Conservation (phyloP, 2,113 vertebrate species). For the Oryctolagus cuniculus region mOryCun1.1 NC_091432.1:25109501-25110000, state of each 20-base stretch:
- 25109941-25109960: neutral
- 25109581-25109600: neutral
- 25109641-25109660: neutral
- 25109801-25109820: conserved; percentile 32
- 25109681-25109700: neutral
- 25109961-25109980: too few relatives aligned
- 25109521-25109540: neutral
- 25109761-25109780: neutral
- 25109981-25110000: too few relatives aligned
- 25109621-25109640: neutral
- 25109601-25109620: neutral
- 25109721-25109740: neutral
- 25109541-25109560: neutral
- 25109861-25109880: conserved; percentile 29
- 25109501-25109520: neutral
- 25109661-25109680: neutral
- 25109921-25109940: neutral
- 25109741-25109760: too few relatives aligned
- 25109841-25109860: neutral
- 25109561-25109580: neutral
- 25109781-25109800: conserved; percentile 7
- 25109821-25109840: neutral
- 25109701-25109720: neutral
- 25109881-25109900: neutral
- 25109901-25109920: neutral